Conservation (phyloP, 2,797 vertebrate species). For the Peromyscus attwateri region DNA sequence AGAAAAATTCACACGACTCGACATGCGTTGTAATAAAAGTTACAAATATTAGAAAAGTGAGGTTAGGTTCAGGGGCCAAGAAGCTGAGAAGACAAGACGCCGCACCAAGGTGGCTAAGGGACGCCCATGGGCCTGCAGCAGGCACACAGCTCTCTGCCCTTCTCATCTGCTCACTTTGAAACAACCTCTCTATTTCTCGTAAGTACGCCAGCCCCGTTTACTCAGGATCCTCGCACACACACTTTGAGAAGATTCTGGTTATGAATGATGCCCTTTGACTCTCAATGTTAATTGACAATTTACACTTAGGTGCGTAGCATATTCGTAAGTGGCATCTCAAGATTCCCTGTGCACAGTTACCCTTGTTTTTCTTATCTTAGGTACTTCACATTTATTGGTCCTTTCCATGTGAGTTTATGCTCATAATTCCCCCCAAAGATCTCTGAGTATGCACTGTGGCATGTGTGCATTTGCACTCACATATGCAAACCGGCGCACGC, state of each 20-base stretch:
- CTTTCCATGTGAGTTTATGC: neutral
- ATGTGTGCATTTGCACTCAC: neutral
- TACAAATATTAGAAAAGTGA: constrained; percentile 25
- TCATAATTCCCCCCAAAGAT: neutral
- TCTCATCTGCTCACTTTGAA: neutral
- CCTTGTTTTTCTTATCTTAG: neutral
- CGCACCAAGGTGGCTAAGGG: neutral
- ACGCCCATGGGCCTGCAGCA: neutral
- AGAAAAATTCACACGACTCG: neutral
- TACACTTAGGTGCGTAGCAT: neutral
- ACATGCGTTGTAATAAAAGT: constrained; percentile 4
- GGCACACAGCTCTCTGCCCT: neutral
- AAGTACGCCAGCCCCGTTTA: neutral
- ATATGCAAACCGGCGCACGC: too few species aligned
- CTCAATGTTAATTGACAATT: neutral
- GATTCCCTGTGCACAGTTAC: neutral
- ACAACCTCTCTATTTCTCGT: neutral
- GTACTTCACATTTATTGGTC: neutral
- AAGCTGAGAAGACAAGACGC: neutral
- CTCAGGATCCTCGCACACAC: neutral
- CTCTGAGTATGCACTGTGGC: neutral
- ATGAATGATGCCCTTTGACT: neutral
- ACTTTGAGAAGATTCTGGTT: neutral
- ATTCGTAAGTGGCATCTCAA: neutral
- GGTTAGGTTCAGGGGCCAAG: neutral